phyloP scores from a whole-genome alignment of 2,888 invertebrate species.

The Archips crataeganus region DNA sequence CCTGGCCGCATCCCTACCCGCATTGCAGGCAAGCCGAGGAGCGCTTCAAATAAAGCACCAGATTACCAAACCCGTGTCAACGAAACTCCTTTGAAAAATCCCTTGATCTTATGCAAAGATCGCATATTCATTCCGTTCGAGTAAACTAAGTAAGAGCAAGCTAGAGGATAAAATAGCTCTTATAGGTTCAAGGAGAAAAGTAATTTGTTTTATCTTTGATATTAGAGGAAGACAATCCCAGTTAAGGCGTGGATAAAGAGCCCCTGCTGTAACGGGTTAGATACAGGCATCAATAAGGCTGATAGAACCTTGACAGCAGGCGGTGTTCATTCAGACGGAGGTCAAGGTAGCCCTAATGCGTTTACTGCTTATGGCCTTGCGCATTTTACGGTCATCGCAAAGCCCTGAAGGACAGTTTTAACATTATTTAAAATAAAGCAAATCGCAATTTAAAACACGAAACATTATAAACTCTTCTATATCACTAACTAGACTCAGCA shows the following conservation, averaged over 20 bases:
- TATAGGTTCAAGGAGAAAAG: conserved; percentile 49
- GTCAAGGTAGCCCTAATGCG: conserved; percentile 73
- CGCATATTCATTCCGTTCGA: conserved; percentile 18
- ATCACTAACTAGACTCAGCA: neutral
- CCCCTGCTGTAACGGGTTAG: conserved; percentile 57
- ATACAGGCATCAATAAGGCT: conserved; percentile 60
- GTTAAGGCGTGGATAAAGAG: conserved; percentile 54
- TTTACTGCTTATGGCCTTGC: conserved; percentile 65
- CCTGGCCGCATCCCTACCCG: conserved; percentile 65
- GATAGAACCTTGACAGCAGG: conserved; percentile 67
- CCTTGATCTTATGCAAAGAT: conserved; percentile 49
- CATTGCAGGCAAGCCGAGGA: conserved; percentile 80
- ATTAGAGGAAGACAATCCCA: conserved; percentile 56
- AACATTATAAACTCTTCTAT: neutral
- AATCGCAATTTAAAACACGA: neutral
- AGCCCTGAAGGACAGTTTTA: conserved; percentile 55
- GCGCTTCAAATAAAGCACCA: conserved; percentile 64
- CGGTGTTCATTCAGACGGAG: conserved; percentile 57
- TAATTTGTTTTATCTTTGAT: conserved; percentile 50
- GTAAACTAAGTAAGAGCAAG: conserved; percentile 23
- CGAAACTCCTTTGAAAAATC: conserved; percentile 47
- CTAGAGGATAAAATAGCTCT: conserved; percentile 22
- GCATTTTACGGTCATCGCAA: conserved; percentile 70
- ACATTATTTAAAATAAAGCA: conserved; percentile 57
- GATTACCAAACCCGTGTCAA: conserved; percentile 56